These are phyloP conservation scores for Alethe diademata DNA, from an alignment of 2,113 vertebrate genomes.

Conservation along the genomic window DNA sequence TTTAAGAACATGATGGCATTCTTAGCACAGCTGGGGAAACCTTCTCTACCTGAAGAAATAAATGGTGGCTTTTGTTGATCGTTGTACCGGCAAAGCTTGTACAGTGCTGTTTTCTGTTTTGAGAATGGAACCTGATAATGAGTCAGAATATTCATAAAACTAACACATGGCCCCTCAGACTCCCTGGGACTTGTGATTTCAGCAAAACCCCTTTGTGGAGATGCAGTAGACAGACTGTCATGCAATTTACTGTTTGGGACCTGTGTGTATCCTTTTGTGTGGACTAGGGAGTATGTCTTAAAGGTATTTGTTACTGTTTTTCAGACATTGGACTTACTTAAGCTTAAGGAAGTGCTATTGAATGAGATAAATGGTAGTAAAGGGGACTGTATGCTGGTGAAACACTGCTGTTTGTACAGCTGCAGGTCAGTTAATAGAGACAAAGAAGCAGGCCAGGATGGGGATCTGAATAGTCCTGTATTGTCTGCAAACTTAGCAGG, in stretches of 20 bases:
- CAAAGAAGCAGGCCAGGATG: conserved; percentile 18
- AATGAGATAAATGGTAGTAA: neutral
- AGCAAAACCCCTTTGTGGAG: neutral
- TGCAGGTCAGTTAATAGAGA: conserved; percentile 42
- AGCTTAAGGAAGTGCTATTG: neutral
- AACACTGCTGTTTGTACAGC: conserved; percentile 54
- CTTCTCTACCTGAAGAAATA: conserved; percentile 19
- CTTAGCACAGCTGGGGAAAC: neutral
- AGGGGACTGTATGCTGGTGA: neutral
- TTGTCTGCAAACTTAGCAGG: conserved; percentile 43
- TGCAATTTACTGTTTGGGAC: neutral
- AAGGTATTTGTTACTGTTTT: neutral
- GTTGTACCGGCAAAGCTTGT: neutral
- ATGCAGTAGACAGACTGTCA: neutral
- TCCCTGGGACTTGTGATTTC: neutral
- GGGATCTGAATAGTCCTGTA: conserved; percentile 24
- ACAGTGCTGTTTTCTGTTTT: neutral
- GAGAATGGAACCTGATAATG: conserved; percentile 13
- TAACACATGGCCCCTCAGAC: conserved; percentile 1
- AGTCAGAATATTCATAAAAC: conserved; percentile 35
- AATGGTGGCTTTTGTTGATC: neutral
- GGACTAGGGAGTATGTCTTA: neutral
- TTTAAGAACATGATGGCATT: neutral
- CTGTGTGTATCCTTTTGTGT: neutral
- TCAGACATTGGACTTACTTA: neutral